Evolutionary conservation across 2,113 vertebrate genomes (phyloP), one percentile per base, ranked within the genome.

Genomic region (Suncus etruscus): DNA sequence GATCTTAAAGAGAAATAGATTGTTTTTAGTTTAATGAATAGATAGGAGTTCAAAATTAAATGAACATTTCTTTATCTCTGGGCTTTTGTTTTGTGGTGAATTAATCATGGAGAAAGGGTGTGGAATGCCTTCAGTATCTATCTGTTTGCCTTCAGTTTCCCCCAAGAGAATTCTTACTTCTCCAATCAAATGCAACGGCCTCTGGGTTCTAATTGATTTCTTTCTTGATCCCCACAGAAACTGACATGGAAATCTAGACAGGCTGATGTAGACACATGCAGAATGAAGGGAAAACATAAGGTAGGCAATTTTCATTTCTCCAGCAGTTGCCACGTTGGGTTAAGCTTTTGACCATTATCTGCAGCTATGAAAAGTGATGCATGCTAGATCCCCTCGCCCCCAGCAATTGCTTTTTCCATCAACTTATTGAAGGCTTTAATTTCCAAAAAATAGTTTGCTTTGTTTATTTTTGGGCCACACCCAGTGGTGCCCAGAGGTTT

Each of bases 281-380:
- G 99, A 98, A 99, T 99, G 99, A 99, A 99, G 97, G 99, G 99
- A 69, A 99, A 99, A 96, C 99, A 99, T 97, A 99, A 99, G 99
- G 99, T 99, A 98, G 69, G 94, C 93, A 95, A 97, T 97, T 97
- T 97, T 95, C 94, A 94, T 98, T 97, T 97, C 93, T 97, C 93
- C 76, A 82, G 82, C 87, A 95, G 86, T 97, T 98, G 97, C 97
- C 97, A 97, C 96, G 96, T 96, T 29, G 90, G 94, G 96, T 97
- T 97, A 97, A 87, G 83, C 95, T 94, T 92, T 96, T 97, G 95
- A 96, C 87, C 86, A 51, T 97, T 97, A 97, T 95, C 93, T 94
- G 70, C 24, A 70, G 65, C 94, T 74, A 3, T 83, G 94, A 88
- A 93, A 94, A 89, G 11, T 94, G 96, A 96, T 97, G 89, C 92